Base-by-base conservation (phyloP, 1,140 invertebrate genomes). In the Drosophila sp. region DNA sequence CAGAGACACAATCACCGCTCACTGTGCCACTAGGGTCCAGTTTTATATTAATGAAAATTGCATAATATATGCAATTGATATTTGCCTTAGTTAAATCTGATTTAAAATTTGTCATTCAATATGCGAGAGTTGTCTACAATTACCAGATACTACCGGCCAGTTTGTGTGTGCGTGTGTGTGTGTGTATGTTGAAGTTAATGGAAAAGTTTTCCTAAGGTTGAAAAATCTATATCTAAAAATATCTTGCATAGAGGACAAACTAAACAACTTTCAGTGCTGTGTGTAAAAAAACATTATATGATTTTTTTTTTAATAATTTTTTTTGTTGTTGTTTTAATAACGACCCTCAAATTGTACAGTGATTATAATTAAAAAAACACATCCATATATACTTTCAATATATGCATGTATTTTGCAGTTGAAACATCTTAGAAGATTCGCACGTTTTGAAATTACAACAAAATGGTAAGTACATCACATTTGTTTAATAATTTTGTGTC, bases 21-120 rank as follows among this genome's bases (percentile, higher is more conserved):
- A 84, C 76, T 75, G 67, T 77, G 80, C 47, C 81, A 85, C 67
- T 80, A 86, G 82, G 76, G 84, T 73, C 70, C 83, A 76, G 61
- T 58, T 17, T 17, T 81, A 62, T 50, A 71, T 70, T 75, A 76
- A 72, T 70, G 80, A 50, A 44, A 75, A 68, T 87, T 87, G 84
- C 80, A 74, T 89, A 87, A 87, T 80, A 50, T 60, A 27, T 50
- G 32, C 83, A 85, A 72, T 85, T 87, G 82, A 82, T 85, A 85
- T 82, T 76, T 79, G 66, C 74, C 38, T 86, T 74, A 69, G 44
- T 50, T 50, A 50, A 83, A 83, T 86, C 79, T 60, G 83, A 83
- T 87, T 82, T 83, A 69, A 87, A 85, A 86, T 86, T 86, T 61
- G 76, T 76, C 84, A 87, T 75, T 84, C 80, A 87, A 87, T 84